Evolutionary conservation across 1,140 invertebrate species (phyloP), one percentile per base, ranked within the genome.

Genomic region (Gryon sp.): DNA sequence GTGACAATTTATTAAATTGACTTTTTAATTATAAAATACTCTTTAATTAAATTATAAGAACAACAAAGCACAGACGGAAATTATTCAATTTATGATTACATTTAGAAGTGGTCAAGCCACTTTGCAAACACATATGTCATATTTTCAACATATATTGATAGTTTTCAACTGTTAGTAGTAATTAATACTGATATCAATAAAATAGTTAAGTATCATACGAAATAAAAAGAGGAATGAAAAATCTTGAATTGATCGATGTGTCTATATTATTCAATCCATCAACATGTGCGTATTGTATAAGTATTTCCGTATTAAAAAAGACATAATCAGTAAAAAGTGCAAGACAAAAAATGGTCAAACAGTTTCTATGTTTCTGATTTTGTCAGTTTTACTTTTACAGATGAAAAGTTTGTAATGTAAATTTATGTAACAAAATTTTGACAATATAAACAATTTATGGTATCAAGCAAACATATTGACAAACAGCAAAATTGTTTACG

Each of bases 151-250:
- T 63, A 16, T 41, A 41, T 12, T 32, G 18, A 50, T 50, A 40
- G 20, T 18, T 63, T 50, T 63, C 24, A 50, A 15, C 41, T 63
- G 59, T 45, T 46, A 46, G 14, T 62, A 7, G 14, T 63, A 50
- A 63, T 63, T 63, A 63, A 63, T 50, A 30, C 22, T 30, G 45
- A 50, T 41, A 50, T 63, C 28, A 63, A 50, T 63, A 46, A 66
- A 46, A 41, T 28, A 43, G 26, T 36, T 34, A 45, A 53, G n/a
- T n/a, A n/a, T n/a, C n/a, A 12, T 53, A n/a, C 9, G 8, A 19
- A 6, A 16, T 34, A 12, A 12, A 16, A 20, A 12, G 32, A 40
- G n/a, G n/a, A 18, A 24, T 50, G 36, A 50, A 63, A 50, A n/a
- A 16, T 2, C 2, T 1, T 11, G 3, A 30, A 50, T 28, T 50